Evolutionary conservation across 2,888 invertebrate species (phyloP).

Genomic region (Clitarchus hookeri): DNA sequence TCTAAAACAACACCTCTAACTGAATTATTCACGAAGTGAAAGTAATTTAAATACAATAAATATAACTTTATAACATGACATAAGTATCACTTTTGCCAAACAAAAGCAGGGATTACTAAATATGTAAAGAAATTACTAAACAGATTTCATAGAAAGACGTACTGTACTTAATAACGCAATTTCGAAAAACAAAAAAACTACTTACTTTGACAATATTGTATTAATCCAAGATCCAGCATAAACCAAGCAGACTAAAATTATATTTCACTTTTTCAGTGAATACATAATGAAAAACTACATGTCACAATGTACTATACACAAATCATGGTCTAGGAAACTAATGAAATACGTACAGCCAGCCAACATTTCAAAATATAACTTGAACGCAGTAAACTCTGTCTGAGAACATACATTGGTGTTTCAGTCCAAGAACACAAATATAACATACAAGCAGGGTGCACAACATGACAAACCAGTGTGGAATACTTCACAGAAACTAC

Average conservation of each 20-base stretch:
- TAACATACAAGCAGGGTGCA: neutral
- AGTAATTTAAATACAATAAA: no score
- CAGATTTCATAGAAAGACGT: no score
- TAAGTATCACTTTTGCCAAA: no score
- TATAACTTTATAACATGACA: no score
- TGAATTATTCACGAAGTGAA: no score
- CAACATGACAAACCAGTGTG: neutral
- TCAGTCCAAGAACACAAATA: neutral
- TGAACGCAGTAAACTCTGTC: no score
- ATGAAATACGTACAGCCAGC: no score
- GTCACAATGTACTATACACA: neutral
- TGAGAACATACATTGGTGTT: neutral
- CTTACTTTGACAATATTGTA: neutral
- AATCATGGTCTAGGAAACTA: no score
- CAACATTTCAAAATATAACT: no score
- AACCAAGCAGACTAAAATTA: neutral
- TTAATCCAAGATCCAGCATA: conserved; percentile 2
- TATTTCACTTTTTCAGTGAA: neutral
- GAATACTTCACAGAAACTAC: neutral
- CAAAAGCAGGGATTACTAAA: no score
- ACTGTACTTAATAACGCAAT: neutral
- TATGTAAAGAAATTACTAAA: no score
- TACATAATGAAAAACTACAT: neutral
- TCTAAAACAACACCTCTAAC: no score
- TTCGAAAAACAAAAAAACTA: neutral